These are phyloP conservation scores for Drosophila kepulauana DNA, from an alignment of 1,140 invertebrate genomes.

Conservation along the genomic window DNA sequence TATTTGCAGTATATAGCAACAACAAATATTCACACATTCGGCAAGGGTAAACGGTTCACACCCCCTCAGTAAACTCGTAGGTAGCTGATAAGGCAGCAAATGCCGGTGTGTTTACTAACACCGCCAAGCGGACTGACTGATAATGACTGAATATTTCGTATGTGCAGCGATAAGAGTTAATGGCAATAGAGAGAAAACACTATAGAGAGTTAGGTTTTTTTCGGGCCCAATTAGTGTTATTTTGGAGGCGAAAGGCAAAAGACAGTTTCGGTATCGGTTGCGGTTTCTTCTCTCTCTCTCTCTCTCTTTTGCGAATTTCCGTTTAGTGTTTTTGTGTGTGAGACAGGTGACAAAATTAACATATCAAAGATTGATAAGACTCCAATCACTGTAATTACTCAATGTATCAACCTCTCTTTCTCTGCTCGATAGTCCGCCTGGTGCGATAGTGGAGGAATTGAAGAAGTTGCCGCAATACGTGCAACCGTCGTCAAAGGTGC, in stretches of 20 bases:
- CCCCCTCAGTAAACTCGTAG: conserved; percentile 22
- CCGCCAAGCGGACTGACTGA: conserved; percentile 37
- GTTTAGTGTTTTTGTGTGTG: conserved; percentile 42
- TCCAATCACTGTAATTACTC: conserved; percentile 68
- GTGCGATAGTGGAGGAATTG: conserved; percentile 73
- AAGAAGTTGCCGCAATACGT: conserved; percentile 59
- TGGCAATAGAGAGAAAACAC: conserved; percentile 32
- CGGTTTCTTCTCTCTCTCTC: background rate
- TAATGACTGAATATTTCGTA: conserved; percentile 43
- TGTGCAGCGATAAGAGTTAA: conserved; percentile 54
- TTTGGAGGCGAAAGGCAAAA: conserved; percentile 59
- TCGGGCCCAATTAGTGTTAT: conserved; percentile 62
- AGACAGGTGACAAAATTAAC: conserved; percentile 68
- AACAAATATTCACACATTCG: conserved; percentile 28
- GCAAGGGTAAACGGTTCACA: background rate
- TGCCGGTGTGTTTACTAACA: conserved; percentile 73
- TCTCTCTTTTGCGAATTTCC: conserved; percentile 44
- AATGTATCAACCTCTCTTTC: conserved; percentile 12
- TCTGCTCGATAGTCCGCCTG: conserved; percentile 36
- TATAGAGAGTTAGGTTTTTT: conserved; percentile 10
- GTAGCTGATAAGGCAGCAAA: conserved; percentile 62
- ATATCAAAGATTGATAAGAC: conserved; percentile 61
- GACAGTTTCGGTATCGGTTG: conserved; percentile 26
- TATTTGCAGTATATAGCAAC: conserved; percentile 16
- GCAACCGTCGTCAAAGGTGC: conserved; percentile 43